Conservation (phyloP, 2,888 invertebrate species). For the Metopia argyrocephala region DNA sequence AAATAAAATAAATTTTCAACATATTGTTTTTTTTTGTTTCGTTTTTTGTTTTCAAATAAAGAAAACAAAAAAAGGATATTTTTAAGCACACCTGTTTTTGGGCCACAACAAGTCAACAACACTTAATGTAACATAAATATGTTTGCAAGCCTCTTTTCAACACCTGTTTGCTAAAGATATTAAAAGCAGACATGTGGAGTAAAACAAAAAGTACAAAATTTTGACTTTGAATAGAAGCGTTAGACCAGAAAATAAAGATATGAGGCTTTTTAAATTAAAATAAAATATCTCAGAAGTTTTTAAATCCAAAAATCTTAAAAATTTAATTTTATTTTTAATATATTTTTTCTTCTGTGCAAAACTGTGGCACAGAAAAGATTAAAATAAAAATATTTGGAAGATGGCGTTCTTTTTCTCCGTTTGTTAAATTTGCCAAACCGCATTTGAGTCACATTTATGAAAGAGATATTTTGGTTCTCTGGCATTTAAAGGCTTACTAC, state of each 20-base stretch:
- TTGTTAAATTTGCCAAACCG: no score
- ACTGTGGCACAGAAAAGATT: no score
- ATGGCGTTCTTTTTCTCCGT: no score
- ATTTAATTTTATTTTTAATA: no score
- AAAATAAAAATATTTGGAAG: no score
- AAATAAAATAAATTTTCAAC: conserved; percentile 18
- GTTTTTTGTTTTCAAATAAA: no score
- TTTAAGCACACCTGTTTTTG: neutral
- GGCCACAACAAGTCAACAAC: neutral
- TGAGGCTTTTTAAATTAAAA: conserved; percentile 7
- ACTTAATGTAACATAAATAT: neutral
- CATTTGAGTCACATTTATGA: no score
- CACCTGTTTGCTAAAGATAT: neutral
- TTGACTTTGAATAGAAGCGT: conserved; percentile 28
- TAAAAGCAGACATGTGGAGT: conserved; percentile 8
- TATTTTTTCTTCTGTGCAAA: no score
- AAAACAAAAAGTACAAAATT: conserved; percentile 8
- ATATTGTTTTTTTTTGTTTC: conserved; percentile 33
- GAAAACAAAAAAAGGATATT: neutral
- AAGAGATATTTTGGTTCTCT: no score
- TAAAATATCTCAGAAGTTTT: neutral
- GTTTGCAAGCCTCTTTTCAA: neutral
- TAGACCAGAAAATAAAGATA: conserved; percentile 16
- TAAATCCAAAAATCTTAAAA: no score
- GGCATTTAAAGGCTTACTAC: no score